phyloP scores from a whole-genome alignment of 2,113 vertebrate genomes.

The Platichthys stellatus region DNA sequence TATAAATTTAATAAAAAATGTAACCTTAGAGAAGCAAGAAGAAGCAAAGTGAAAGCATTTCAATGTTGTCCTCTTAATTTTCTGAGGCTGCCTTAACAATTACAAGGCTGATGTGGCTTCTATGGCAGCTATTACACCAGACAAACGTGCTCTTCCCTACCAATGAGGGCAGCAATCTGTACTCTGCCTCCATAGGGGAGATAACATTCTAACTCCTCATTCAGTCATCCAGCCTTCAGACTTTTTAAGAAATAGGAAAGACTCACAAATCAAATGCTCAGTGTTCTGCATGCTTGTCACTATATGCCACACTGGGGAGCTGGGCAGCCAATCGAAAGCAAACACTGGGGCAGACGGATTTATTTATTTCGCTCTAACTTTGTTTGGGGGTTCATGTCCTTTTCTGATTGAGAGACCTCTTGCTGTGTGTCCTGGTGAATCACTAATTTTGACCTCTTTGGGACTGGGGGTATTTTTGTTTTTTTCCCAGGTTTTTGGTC shows the following conservation, averaged over 20 bases:
- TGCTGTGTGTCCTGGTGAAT: constrained; percentile 54
- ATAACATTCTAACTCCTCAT: constrained; percentile 80
- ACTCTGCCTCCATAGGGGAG: constrained; percentile 66
- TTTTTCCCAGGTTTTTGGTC: constrained; percentile 12
- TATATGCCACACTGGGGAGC: constrained; percentile 46
- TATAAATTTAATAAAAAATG: constrained; percentile 46
- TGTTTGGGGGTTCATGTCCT: constrained; percentile 57
- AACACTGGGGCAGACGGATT: constrained; percentile 58
- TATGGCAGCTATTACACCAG: constrained; percentile 78
- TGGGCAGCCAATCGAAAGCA: constrained; percentile 50
- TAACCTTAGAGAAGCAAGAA: constrained; percentile 44
- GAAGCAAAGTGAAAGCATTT: constrained; percentile 56
- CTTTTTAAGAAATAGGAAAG: constrained; percentile 62
- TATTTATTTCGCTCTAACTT: constrained; percentile 67
- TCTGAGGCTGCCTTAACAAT: constrained; percentile 79
- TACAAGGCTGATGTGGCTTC: constrained; percentile 78
- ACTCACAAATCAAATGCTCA: constrained; percentile 71
- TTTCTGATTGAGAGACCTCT: constrained; percentile 60
- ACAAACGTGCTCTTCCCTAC: constrained; percentile 74
- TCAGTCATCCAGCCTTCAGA: constrained; percentile 75
- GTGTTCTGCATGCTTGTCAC: constrained; percentile 65
- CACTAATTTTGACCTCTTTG: constrained; percentile 47
- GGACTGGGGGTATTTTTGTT: not conserved
- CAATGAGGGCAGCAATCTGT: constrained; percentile 80
- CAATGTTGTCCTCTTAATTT: constrained; percentile 77